Base-by-base conservation (phyloP, 2,113 vertebrate genomes). In the Glaucomys volans region DNA sequence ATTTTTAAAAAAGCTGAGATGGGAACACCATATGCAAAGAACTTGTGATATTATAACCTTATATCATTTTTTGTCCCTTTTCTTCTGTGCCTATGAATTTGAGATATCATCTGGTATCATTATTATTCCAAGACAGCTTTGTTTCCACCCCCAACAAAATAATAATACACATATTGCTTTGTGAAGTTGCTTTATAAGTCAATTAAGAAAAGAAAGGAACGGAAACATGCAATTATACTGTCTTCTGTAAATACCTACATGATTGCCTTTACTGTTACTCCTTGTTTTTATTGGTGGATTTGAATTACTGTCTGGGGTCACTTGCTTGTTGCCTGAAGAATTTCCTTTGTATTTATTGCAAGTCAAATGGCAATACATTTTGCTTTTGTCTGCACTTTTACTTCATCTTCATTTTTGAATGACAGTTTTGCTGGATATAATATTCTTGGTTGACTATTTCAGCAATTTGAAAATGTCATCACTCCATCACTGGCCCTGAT, bases 391-490 rank as follows among this genome's bases (percentile, higher is more conserved):
- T 79, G 67, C 26, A 82, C 40, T 37, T 88, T 96, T 52, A 72
- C 87, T 93, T 91, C 54, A 84, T 59, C n/a, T 84, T 72, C 35
- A 91, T 16, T 94, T 87, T 72, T 54, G 62, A 93, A 80, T 86
- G 42, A 90, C 26, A 79, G 44, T 74, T 94, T 92, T 95, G n/a
- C 28, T 86, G 32, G 16, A 88, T 85, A 84, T 74, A 91, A 72
- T 79, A 84, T 59, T 84, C 42, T 89, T 85, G 37, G 22, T 50
- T 67, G 74, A 74, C 2, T 77, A 79, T 59, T 80, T 86, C 62
- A 62, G 54, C 28, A 91, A 69, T 85, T 84, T 52, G 47, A 94
- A 59, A 30, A 69, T 74, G 18, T 40, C 37, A 50, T n/a, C n/a
- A 74, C 20, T 81, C 28, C 79, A 64, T 81, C 5, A 76, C 67